A percentile compares a stretch with the other conserved stretches of the same genome.
Conservation (phyloP, 2,888 invertebrate species). For the Laspeyria flexula region DNA sequence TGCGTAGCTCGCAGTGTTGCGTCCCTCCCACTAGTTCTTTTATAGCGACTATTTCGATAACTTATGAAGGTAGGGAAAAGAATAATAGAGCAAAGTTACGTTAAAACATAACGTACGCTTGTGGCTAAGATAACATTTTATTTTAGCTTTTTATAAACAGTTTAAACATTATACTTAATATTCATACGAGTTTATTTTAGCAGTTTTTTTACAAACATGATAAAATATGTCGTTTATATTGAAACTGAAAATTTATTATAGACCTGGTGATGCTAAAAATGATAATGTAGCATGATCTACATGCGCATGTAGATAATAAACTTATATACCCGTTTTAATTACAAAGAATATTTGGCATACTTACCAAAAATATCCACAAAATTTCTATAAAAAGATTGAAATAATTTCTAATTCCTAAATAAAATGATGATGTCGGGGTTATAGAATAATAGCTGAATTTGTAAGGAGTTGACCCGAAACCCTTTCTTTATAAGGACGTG, state of each 20-base stretch:
- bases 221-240: too few species aligned
- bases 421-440: neutral
- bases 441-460: neutral
- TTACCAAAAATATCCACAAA: too few species aligned
- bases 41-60: conserved; percentile 2
- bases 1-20: neutral
- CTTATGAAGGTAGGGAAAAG: neutral
- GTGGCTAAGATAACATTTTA: neutral
- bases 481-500: neutral
- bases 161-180: too few species aligned
- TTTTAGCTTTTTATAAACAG: neutral
- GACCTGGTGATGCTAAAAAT: too few species aligned
- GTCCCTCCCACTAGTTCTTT: conserved; percentile 4
- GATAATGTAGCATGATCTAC: too few species aligned
- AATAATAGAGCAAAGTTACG: conserved; percentile 3
- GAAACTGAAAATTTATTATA: too few species aligned
- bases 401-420: neutral
- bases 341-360: too few species aligned
- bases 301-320: too few species aligned
- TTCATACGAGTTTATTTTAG: too few species aligned
- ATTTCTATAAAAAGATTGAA: too few species aligned
- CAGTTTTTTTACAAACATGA: too few species aligned
- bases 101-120: neutral
- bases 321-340: too few species aligned
- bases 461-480: neutral